Base-by-base conservation (phyloP, 2,113 vertebrate genomes). In the Talpa occidentalis region DNA sequence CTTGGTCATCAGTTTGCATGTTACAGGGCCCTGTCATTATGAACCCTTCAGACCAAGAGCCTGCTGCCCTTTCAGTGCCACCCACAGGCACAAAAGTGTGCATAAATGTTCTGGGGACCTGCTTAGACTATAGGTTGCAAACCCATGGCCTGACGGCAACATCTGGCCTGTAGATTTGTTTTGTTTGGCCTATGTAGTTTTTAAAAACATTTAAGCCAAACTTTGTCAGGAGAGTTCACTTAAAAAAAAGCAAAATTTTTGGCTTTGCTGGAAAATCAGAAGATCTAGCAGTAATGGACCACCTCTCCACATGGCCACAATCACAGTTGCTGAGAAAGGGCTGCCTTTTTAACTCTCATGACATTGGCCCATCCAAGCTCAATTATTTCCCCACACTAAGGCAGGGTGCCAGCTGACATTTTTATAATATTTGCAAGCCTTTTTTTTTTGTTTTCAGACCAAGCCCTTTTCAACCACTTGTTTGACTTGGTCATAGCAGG, bases 101-200 rank as follows among this genome's bases (percentile, higher is more conserved):
- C 82, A 15, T 6, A 49, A 52, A 16, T 4, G 3, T 44, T n/a
- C 69, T 26, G 12, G 0, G 3, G 69, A 24, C 69, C 74, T 24
- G 54, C 35, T 32, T 35, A 42, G 6, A 64, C 21, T 2, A 42
- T 14, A 17, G 69, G 17, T 26, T 87, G 64, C 62, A 72, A 42
- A 74, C 37, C 40, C n/a, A 14, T 15, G 67, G 12, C 49, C 10
- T 4, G 19, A 35, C 80, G 35, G 52, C 66, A n/a, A 40, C 76
- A 91, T 77, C 47, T 92, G 88, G 70, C 80, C 35, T 32, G 21
- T 42, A 87, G 40, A 86, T 82, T 85, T 74, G 72, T 67, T 88
- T 72, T 79, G 19, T 83, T 97, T 95, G 85, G 85, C 42, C 35
- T 56, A 28, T 0, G 8, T 37, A 54, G 64, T 70, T 94, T 94